phyloP scores from a whole-genome alignment of 1,140 invertebrate species.

The Hypothenemus hampei region DNA sequence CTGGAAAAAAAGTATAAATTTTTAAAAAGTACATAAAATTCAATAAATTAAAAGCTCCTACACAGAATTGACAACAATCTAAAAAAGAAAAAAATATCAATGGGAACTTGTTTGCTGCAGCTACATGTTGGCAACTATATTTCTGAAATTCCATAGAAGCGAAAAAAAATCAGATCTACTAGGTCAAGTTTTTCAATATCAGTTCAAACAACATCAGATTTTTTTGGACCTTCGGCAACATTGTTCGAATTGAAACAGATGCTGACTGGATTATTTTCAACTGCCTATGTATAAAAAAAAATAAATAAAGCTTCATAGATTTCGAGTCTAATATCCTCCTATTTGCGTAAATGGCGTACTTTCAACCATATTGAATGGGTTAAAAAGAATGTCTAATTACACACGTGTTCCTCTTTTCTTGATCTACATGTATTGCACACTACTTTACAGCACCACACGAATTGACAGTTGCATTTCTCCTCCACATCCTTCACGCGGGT shows the following conservation, averaged over 20 bases:
- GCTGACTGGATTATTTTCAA: no score
- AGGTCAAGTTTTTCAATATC: neutral
- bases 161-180: neutral
- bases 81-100: no score
- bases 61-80: no score
- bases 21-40: no score
- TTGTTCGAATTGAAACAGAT: no score
- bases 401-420: conserved; percentile 76
- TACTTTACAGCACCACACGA: conserved; percentile 91
- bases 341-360: neutral
- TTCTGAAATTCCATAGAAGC: no score
- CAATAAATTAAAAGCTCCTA: no score
- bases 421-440: conserved; percentile 80
- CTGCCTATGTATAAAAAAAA: neutral
- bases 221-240: no score
- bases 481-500: conserved; percentile 77
- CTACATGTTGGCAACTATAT: no score
- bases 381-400: conserved; percentile 58
- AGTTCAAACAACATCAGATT: neutral
- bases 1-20: no score
- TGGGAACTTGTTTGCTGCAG: no score
- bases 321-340: conserved; percentile 11
- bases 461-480: conserved; percentile 89
- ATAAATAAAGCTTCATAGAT: conserved; percentile 22
- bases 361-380: neutral